A percentile compares a stretch with the other conserved stretches of the same genome.
These are phyloP conservation scores for Neuroterus valhalla DNA, from an alignment of 1,140 invertebrate genomes.

Conservation along the genomic window DNA sequence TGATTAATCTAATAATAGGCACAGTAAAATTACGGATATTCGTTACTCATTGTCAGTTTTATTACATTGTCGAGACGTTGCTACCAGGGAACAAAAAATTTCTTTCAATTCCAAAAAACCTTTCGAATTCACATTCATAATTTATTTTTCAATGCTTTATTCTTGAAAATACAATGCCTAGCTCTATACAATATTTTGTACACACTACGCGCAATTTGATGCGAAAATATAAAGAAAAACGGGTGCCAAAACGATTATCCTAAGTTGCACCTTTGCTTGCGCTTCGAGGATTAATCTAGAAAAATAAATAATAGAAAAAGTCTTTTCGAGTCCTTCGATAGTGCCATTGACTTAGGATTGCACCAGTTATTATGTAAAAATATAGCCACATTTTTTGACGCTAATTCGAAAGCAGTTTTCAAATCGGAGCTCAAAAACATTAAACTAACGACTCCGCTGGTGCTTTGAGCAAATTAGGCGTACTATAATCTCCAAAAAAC, in stretches of 20 bases:
- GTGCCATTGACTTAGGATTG: not conserved
- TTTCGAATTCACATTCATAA: not conserved
- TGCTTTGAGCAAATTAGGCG: not conserved
- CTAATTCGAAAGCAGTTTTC: slow-evolving; percentile 6
- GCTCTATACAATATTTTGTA: slow-evolving; percentile 21
- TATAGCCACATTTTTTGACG: not conserved
- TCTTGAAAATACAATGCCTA: slow-evolving; percentile 22
- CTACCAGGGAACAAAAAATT: slow-evolving; percentile 70
- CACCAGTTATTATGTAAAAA: not conserved
- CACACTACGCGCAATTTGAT: not conserved
- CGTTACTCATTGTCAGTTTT: slow-evolving; percentile 56
- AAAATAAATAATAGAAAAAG: slow-evolving; percentile 20
- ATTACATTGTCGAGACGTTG: slow-evolving; percentile 64
- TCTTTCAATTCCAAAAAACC: slow-evolving; percentile 4
- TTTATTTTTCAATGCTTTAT: not conserved
- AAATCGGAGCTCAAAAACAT: not conserved
- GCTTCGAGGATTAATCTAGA: not conserved
- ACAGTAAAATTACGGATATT: slow-evolving; percentile 69
- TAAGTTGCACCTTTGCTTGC: not conserved
- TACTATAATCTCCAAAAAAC: not conserved
- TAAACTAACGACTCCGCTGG: no score
- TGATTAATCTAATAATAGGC: slow-evolving; percentile 66
- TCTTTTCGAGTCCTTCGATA: not conserved
- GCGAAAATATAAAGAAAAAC: not conserved
- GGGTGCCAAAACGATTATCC: slow-evolving; percentile 14